Evolutionary conservation across 2,797 vertebrate species (phyloP).

Genomic region (Orestias chungarensis): DNA sequence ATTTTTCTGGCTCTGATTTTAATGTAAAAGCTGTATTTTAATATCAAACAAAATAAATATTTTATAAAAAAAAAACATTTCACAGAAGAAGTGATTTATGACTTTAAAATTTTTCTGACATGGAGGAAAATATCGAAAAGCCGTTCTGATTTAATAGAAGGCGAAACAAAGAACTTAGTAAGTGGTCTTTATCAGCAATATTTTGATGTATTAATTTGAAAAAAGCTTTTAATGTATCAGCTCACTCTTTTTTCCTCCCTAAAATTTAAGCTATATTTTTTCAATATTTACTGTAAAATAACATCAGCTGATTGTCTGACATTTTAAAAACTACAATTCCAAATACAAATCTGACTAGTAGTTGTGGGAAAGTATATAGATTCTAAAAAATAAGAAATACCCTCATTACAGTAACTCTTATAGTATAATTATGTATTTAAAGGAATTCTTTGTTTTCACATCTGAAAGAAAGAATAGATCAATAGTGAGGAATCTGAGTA

Average conservation of each 20-base stretch:
- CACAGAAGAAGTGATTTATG: neutral
- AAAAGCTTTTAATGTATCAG: no score
- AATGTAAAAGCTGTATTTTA: neutral
- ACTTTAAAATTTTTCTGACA: neutral
- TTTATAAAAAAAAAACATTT: neutral
- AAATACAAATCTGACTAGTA: neutral
- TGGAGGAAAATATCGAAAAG: neutral
- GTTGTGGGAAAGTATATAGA: neutral
- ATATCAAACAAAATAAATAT: neutral
- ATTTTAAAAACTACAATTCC: neutral
- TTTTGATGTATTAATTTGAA: no score
- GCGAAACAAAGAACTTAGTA: neutral
- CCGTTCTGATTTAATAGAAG: neutral
- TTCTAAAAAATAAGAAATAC: neutral
- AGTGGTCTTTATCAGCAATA: neutral
- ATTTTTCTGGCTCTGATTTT: neutral
- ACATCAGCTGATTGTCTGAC: neutral
- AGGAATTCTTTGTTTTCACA: no score
- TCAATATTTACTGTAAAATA: neutral
- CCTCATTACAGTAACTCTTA: neutral
- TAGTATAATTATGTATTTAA: neutral
- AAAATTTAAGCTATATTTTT: neutral
- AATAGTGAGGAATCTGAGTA: neutral
- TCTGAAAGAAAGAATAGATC: neutral
- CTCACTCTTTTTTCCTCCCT: no score